Evolutionary conservation across 2,888 invertebrate genomes (phyloP).

Genomic region (Cheilosia grossa): DNA sequence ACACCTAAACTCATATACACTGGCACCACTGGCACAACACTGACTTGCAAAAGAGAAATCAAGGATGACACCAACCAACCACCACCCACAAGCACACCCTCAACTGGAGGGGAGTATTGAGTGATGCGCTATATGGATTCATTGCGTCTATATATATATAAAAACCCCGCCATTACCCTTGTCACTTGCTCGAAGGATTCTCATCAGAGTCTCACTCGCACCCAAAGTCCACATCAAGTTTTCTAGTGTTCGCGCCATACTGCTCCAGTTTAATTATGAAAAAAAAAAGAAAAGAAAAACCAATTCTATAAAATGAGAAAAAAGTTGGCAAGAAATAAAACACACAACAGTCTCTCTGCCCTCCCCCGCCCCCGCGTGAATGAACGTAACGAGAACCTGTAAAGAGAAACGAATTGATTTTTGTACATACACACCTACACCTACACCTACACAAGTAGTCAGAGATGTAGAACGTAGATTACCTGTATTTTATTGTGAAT

Average conservation of each 20-base stretch:
- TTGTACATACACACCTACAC: constrained; percentile 66
- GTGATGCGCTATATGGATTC: constrained; percentile 73
- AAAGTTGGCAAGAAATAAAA: constrained; percentile 16
- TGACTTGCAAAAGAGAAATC: constrained; percentile 39
- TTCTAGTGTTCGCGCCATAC: constrained; percentile 51
- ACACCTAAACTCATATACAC: constrained; percentile 70
- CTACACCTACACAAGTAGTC: constrained; percentile 57
- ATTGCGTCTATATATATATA: constrained; percentile 64
- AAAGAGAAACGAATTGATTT: constrained; percentile 64
- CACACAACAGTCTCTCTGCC: not conserved
- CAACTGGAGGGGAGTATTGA: constrained; percentile 71
- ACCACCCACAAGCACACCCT: constrained; percentile 57
- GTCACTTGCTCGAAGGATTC: constrained; percentile 45
- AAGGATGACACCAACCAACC: constrained; percentile 42
- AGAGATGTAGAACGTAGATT: constrained; percentile 59
- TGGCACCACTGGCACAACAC: constrained; percentile 53
- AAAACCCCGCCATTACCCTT: constrained; percentile 43
- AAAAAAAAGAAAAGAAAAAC: constrained; percentile 35
- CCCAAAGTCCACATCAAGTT: constrained; percentile 33
- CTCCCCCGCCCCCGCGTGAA: constrained; percentile 17
- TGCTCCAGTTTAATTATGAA: constrained; percentile 69
- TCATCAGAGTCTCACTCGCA: constrained; percentile 1
- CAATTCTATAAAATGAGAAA: constrained; percentile 23
- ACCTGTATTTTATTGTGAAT: constrained; percentile 74
- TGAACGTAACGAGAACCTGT: constrained; percentile 31